A percentile compares a stretch with the other conserved stretches of the same genome.
Conservation (phyloP, 2,797 vertebrate genomes). For the Phyllotis vaccarum region DNA sequence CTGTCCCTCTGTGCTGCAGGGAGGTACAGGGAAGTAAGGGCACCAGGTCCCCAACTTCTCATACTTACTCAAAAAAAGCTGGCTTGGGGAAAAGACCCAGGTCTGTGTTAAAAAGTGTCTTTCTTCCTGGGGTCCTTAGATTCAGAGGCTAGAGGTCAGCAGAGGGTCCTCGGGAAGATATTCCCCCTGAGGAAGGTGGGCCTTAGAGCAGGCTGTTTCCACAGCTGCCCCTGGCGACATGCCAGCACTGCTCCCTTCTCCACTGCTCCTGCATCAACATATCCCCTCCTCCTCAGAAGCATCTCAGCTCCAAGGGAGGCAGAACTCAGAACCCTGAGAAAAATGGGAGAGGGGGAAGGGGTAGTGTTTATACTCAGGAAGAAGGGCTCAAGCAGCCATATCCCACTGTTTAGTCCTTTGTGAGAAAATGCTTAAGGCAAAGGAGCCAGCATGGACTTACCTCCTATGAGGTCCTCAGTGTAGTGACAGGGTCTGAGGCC, state of each 20-base stretch:
- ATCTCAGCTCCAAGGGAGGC: constrained; percentile 22
- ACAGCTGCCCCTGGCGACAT: not conserved
- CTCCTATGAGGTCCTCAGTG: not conserved
- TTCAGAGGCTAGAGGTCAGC: constrained; percentile 19
- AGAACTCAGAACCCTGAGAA: not conserved
- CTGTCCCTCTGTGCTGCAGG: not conserved
- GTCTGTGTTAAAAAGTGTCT: not conserved
- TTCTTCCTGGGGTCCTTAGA: not conserved
- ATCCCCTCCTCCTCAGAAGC: not conserved
- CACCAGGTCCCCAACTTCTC: not conserved
- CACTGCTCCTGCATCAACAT: not conserved
- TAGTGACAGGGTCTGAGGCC: not conserved
- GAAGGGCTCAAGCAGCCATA: not conserved
- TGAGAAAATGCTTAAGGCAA: not conserved
- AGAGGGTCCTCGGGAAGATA: not conserved
- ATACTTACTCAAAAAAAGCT: not conserved
- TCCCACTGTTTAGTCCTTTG: no score
- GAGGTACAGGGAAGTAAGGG: not conserved
- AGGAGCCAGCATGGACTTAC: not conserved
- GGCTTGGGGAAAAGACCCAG: not conserved
- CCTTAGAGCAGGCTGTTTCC: not conserved
- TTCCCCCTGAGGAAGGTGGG: not conserved
- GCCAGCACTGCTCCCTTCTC: not conserved
- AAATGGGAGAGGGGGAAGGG: no score
- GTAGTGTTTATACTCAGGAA: not conserved